These are phyloP conservation scores for Gasterosteus aculeatus DNA, from an alignment of 2,113 vertebrate species.

Conservation along the genomic window DNA sequence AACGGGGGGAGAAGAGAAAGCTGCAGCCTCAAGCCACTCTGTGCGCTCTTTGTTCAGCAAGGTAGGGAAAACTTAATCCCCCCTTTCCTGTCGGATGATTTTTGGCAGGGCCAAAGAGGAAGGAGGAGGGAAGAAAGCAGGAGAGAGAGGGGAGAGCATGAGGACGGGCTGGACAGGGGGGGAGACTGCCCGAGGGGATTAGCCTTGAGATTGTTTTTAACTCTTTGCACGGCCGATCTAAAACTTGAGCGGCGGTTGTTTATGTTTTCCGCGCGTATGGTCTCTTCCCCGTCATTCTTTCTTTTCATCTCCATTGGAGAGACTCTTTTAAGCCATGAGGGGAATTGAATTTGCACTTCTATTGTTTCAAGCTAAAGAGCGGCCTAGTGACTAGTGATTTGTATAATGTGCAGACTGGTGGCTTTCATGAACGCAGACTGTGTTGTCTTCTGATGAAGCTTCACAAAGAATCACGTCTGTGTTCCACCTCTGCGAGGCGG, in stretches of 20 bases:
- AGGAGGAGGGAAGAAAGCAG: conserved; percentile 48
- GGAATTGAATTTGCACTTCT: conserved; percentile 58
- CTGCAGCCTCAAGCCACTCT: conserved; percentile 83
- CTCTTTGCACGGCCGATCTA: conserved; percentile 63
- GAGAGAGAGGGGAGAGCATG: conserved; percentile 54
- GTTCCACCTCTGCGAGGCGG: conserved; percentile 26
- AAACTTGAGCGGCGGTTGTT: conserved; percentile 51
- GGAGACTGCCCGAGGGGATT: conserved; percentile 48
- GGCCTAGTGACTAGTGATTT: conserved; percentile 43
- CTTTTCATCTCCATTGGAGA: not conserved
- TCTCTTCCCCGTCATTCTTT: conserved; percentile 5
- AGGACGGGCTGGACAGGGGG: conserved; percentile 42
- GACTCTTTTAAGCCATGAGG: conserved; percentile 20
- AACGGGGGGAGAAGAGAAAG: conserved; percentile 31
- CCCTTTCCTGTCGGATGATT: conserved; percentile 96
- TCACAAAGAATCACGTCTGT: conserved; percentile 29
- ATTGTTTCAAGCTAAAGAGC: conserved; percentile 61
- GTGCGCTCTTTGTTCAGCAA: conserved; percentile 93
- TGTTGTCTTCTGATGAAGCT: conserved; percentile 27
- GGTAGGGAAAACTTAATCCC: conserved; percentile 99
- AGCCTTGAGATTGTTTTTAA: conserved; percentile 80
- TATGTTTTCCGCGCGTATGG: conserved; percentile 36
- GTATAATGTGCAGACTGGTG: conserved; percentile 59
- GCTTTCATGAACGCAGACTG: conserved; percentile 56
- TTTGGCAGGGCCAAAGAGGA: conserved; percentile 82